Evolutionary conservation across 2,113 vertebrate genomes (phyloP).

Genomic region (Oceanodroma tethys): DNA sequence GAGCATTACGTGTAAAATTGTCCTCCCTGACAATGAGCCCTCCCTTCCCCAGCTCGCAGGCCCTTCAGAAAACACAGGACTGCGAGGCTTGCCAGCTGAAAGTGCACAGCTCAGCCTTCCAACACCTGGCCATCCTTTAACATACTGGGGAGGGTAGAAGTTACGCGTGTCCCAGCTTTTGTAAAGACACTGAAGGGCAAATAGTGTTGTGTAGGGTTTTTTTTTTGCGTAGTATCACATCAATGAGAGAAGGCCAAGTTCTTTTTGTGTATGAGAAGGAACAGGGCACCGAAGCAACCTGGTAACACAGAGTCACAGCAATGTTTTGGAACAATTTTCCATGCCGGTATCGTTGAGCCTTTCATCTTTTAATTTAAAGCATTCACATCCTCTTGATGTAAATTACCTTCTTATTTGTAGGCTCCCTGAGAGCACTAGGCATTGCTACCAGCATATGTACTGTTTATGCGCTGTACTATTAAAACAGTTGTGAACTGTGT

Average conservation of each 20-base stretch:
- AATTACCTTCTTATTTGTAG: neutral
- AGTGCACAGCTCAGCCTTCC: neutral
- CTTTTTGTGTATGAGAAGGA: neutral
- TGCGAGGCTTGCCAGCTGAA: neutral
- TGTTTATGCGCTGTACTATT: neutral
- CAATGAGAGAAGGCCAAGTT: neutral
- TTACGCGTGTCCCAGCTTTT: neutral
- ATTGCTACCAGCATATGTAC: neutral
- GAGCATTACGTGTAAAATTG: neutral
- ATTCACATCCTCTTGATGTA: neutral
- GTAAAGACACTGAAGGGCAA: neutral
- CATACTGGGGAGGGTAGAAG: neutral
- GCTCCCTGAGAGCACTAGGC: neutral
- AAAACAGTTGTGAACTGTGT: neutral
- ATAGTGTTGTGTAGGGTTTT: neutral
- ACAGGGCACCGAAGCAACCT: neutral
- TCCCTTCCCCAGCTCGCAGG: neutral
- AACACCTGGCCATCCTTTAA: neutral
- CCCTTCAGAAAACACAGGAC: neutral
- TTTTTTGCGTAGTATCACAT: neutral
- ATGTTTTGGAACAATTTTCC: neutral
- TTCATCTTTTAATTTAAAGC: neutral
- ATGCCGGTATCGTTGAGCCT: neutral
- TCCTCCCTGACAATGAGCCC: neutral
- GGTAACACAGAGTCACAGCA: neutral